Evolutionary conservation across 1,140 invertebrate species (phyloP).

Genomic region (Bombus pascuorum): DNA sequence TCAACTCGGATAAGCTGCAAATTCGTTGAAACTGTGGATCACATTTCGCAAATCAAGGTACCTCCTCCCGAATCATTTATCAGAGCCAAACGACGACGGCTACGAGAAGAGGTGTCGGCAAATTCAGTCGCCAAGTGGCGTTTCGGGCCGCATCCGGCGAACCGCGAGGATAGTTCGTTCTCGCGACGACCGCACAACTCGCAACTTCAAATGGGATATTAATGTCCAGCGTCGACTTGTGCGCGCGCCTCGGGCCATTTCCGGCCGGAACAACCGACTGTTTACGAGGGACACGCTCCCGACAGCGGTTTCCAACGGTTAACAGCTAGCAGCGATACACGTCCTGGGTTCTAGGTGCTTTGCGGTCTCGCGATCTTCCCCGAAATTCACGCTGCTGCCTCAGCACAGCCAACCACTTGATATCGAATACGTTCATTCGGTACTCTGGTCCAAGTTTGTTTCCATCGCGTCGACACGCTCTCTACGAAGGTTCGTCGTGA

Average conservation of each 20-base stretch:
- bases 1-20: neutral
- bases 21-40: neutral
- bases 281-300: conserved; percentile 56
- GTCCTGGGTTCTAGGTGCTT: conserved; percentile 34
- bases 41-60: neutral
- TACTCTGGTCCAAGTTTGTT: too few relatives aligned
- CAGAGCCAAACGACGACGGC: neutral
- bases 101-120: neutral
- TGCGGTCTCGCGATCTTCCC: conserved; percentile 41
- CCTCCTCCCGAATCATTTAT: neutral
- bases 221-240: conserved; percentile 70
- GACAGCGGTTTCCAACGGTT: conserved; percentile 43
- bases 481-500: too few relatives aligned
- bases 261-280: conserved; percentile 61
- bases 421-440: conserved; percentile 23
- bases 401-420: conserved; percentile 24
- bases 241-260: conserved; percentile 39
- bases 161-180: conserved; percentile 48
- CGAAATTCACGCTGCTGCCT: conserved; percentile 52
- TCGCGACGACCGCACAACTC: conserved; percentile 71
- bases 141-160: conserved; percentile 23
- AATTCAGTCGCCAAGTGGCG: conserved; percentile 33
- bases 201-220: conserved; percentile 79
- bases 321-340: conserved; percentile 21
- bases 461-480: too few relatives aligned